These are phyloP conservation scores for Mythimna impura DNA, from an alignment of 2,888 invertebrate genomes.

Conservation along the genomic window DNA sequence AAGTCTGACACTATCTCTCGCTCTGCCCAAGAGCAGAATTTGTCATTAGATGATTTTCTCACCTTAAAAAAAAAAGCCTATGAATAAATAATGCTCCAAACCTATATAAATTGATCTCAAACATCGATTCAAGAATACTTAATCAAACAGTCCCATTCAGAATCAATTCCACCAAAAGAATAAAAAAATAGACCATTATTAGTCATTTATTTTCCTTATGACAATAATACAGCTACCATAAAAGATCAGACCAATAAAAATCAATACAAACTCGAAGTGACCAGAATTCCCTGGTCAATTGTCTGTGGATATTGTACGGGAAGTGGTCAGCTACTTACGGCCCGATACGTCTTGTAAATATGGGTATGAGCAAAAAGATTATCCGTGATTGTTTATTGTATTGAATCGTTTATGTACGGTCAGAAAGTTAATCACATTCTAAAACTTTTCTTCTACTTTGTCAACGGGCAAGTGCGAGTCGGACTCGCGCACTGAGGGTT, in stretches of 20 bases:
- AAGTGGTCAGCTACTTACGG: slow-evolving; percentile 75
- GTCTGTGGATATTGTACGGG: slow-evolving; percentile 46
- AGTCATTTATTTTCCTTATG: slow-evolving; percentile 67
- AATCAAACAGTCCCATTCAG: slow-evolving; percentile 51
- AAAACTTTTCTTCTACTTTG: too few relatives aligned
- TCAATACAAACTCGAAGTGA: slow-evolving; percentile 59
- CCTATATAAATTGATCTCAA: background rate
- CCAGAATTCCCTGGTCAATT: slow-evolving; percentile 59
- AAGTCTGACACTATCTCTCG: too few relatives aligned
- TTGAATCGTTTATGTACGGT: slow-evolving; percentile 85
- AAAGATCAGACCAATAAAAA: slow-evolving; percentile 60
- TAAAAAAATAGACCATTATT: slow-evolving; percentile 56
- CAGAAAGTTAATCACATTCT: background rate
- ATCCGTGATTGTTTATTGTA: slow-evolving; percentile 86
- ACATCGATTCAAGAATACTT: slow-evolving; percentile 37
- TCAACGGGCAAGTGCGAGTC: too few relatives aligned
- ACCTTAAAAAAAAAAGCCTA: too few relatives aligned
- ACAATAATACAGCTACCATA: slow-evolving; percentile 66
- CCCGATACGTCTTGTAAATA: slow-evolving; percentile 77
- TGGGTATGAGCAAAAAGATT: slow-evolving; percentile 79
- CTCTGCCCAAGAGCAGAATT: too few relatives aligned
- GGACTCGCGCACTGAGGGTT: too few relatives aligned
- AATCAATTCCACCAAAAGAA: slow-evolving; percentile 58
- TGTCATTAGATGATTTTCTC: too few relatives aligned
- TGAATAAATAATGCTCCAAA: background rate